Base-by-base conservation (phyloP, 2,888 invertebrate genomes). In the Philaethria dido region DNA sequence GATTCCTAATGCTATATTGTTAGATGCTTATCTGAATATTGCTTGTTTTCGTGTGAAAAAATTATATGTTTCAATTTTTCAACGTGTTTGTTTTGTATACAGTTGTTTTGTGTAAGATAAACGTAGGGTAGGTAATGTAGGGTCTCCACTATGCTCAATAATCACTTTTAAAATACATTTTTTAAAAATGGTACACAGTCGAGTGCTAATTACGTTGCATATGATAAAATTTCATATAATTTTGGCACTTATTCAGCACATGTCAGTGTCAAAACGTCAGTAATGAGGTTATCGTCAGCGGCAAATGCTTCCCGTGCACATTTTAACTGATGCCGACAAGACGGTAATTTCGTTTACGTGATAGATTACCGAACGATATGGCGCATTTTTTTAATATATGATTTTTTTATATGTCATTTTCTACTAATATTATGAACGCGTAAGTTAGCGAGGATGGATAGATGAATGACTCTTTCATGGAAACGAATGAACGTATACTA, bases 201-300 rank as follows among this genome's bases (percentile, higher is more conserved):
- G 8, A 20, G 13, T 1, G 14, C 8, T 39, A 6, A 16, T 25
- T 13, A 29, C 45, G n/a, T 59, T 44, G 16, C 16, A 18, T 29
- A 60, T n/a, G n/a, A 33, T 22, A 59, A 59, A 42, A 42, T 33
- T 36, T 29, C 14, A 22, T 16, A 25, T 25, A 60, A 64, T 63
- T 63, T 36, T 47, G 47, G 33, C 36, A 48, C 50, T 29, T 25
- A 55, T 57, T 63, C 42, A 54, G 44, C 29, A 50, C 52, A 44
- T 33, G 67, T 64, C 59, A 64, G 52, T 59, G 59, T 39, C 52
- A 59, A 61, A 67, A 64, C 61, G 64, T 64, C 62, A 62, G 55
- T 71, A 71, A 71, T 69, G 8, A 69, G 52, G 57, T 67, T 71
- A 67, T n/a, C 62, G 69, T 71, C 64, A 69, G 60, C 64, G 69